Base-by-base conservation (phyloP, 35 echinoderm and acorn worm species). In the Hemicentrotus pulcherrimus region DNA sequence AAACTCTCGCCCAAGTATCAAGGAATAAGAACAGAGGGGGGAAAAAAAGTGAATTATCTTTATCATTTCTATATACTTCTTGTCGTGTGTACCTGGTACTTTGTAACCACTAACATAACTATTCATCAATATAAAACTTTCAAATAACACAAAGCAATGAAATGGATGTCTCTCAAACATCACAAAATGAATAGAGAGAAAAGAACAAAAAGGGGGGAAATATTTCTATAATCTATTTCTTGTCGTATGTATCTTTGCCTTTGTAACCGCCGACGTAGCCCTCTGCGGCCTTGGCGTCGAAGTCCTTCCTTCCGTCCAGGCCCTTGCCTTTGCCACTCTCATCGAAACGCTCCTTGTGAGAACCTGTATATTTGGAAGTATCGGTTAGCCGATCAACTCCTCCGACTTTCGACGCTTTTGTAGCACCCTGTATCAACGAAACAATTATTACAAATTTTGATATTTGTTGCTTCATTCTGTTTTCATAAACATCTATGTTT, bases 341-440 rank as follows among this genome's bases (percentile, higher is more conserved):
- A 78, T 95, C 94, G 46, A 98, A 98, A 3, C 97, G 96, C 45
- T 98, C 97, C 71, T 98, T 98, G 91, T 98, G 97, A 30, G 97
- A 97, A 31, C 97, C 97, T 13, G 97, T 98, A 88, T 98, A 98
- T 70, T 98, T 97, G 45, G 97, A 98, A 1, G 96, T 88, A 52
- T 98, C 97, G 6, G 97, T 98, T 47, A 98, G 12, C 31, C 95
- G 95, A 6, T 96, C 96, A 2, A 97, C 96, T 22, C 94, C 96
- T 15, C 97, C 97, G 22, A 87, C 90, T 46, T 91, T 96, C 2
- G 48, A 46, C 1, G 48, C 22, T 47, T 93, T 93, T 24, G 91
- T 93, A 31, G 91, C 91, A 58, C 91, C 91, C 91, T 93, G 46
- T 47, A 24, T 28, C 19, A 78, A 78, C n/a, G 9, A 78, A n/a